Evolutionary conservation across 2,888 invertebrate species (phyloP), one percentile per base, ranked within the genome.

Genomic region (Protula sp.): DNA sequence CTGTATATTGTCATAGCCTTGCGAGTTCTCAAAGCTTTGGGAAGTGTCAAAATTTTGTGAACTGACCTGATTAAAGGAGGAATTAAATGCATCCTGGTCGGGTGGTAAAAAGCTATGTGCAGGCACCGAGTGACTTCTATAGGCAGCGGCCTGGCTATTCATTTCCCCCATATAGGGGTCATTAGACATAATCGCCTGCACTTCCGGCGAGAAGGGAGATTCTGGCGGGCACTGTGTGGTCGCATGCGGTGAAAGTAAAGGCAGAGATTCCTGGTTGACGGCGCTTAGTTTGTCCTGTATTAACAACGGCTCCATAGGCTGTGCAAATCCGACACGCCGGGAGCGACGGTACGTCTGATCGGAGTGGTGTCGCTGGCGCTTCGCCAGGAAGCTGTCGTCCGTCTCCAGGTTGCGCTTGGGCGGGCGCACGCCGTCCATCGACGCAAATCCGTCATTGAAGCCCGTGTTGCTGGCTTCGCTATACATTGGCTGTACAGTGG

Each of bases 131-230:
- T 14, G 9, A 38, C 38, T 38, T 19, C 38, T 38, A 19, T 38
- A 14, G 19, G 9, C 19, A 19, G 9, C 38, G 9, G 19, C 19
- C 19, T 9, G 9, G 38, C 38, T 38, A 38, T 38, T 38, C 9
- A 38, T 14, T 9, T 38, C 38, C 9, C 38, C 38, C 9, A 9
- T 38, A 38, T 14, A 38, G 9, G 19, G 9, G 19, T 38, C 38
- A 38, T 50, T 50, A 5, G 50, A 14, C 9, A 60, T 31, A 3
- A 60, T 60, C 27, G 47, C 57, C 29, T 57, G 54, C 9, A 60
- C 55, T 30, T 60, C 60, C 3, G 60, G 60, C 26, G 60, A 60
- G 50, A 60, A 60, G 2, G 60, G 60, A 5, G 60, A 60, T 26
- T 60, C 60, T 9, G 60, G 60, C 1, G 57, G 50, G 19, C 38